Evolutionary conservation across 2,113 vertebrate genomes (phyloP), one percentile per base, ranked within the genome.

Genomic region (Tor tambroides): DNA sequence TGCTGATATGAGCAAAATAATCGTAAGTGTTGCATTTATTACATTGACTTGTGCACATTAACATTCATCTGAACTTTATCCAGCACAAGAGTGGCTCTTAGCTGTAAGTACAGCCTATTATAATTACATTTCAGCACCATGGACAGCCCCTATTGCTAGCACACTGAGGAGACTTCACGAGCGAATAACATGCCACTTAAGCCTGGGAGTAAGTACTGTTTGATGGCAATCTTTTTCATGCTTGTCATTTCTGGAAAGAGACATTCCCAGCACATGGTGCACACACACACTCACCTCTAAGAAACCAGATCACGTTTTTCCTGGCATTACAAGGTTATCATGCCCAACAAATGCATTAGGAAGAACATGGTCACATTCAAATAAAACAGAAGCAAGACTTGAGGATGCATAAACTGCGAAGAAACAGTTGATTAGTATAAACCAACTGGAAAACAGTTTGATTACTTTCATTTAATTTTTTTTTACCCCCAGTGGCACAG

Each of bases 91-190:
- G 81, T 17, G 30, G 81, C 81, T 69, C 65, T 72, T 49, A 54
- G 28, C 28, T 56, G 6, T 54, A 56, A 74, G 67, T n/a, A 74
- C 67, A 56, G 49, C 6, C 11, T 23, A 28, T 74, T 41, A 74
- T 74, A 84, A 84, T 74, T 72, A 74, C 30, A 41, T 74, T 74
- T 84, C 67, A 84, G 67, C 28, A 41, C 54, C 80, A 83, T 2
- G 67, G 81, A 83, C 43, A 82, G 61, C 38, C 14, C 35, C 43
- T 12, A 56, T 26, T 74, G 32, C 67, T 26, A 17, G 32, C 12
- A 49, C 11, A 49, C 46, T 49, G 46, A 56, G 21, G 23, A 56
- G 21, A 72, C 12, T 56, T 74, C 49, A 71, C 2, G 1, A 35
- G 30, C 2, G 12, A 74, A 74, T 54, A 74, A 35, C 82, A 56